Percentiles rank a stretch among this genome's conserved stretches.
Conservation (phyloP, 2,113 vertebrate species). For the Terrapene triunguis region DNA sequence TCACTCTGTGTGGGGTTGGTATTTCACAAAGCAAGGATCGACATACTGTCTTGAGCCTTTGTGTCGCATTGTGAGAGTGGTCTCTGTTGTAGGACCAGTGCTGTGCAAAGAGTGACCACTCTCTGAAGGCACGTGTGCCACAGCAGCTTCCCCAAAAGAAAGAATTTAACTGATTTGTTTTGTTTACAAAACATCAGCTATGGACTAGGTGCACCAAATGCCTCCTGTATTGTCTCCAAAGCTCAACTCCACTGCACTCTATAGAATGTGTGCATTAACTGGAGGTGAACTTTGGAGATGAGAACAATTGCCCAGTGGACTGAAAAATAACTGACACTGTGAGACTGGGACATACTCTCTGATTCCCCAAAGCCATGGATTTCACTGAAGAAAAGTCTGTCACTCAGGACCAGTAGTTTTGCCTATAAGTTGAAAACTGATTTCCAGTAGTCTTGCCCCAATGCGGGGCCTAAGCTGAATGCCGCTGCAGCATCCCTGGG, state of each 20-base stretch:
- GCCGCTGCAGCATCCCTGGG: not conserved
- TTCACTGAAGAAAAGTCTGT: not conserved
- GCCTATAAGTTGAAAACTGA: not conserved
- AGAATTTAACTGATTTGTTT: not conserved
- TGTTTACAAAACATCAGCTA: not conserved
- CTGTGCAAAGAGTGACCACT: not conserved
- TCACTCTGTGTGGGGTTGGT: not conserved
- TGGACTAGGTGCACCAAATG: not conserved
- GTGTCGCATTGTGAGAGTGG: not conserved
- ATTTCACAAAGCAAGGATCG: fast-evolving
- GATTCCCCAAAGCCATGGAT: not conserved
- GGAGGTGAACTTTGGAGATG: not conserved
- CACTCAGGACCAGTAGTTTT: fast-evolving
- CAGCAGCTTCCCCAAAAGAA: not conserved
- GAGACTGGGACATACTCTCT: fast-evolving
- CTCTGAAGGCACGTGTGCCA: not conserved
- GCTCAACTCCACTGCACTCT: not conserved
- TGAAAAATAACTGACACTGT: not conserved
- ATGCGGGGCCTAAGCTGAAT: not conserved
- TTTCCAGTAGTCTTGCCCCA: not conserved
- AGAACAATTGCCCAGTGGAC: not conserved
- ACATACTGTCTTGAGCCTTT: fast-evolving
- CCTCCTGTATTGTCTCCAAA: not conserved
- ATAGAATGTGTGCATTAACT: not conserved
- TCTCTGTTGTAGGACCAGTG: not conserved